phyloP scores from a whole-genome alignment of 2,113 vertebrate genomes.

The Charadrius vociferus region DNA sequence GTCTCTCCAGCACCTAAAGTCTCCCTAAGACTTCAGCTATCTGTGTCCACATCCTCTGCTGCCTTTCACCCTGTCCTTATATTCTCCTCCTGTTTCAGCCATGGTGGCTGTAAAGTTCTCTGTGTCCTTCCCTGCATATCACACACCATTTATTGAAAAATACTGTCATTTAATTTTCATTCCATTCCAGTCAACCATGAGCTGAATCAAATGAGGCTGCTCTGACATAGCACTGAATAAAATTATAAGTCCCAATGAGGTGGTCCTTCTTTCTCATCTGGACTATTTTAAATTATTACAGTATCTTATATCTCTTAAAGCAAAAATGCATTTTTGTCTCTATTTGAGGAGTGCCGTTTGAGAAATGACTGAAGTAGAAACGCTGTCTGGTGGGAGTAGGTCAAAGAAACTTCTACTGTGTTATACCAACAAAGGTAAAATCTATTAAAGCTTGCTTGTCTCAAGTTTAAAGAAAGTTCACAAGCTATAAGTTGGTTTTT shows the following conservation, averaged over 20 bases:
- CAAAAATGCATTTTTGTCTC: neutral
- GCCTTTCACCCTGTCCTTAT: neutral
- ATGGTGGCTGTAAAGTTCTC: neutral
- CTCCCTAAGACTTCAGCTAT: neutral
- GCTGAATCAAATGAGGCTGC: neutral
- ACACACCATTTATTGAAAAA: neutral
- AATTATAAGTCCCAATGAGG: neutral
- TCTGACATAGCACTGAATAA: neutral
- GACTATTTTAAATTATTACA: neutral
- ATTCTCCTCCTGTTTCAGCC: neutral
- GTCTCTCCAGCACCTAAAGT: neutral
- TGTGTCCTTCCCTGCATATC: neutral
- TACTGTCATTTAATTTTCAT: neutral
- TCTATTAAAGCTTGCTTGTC: slow-evolving; percentile 46
- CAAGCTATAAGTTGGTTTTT: slow-evolving; percentile 41
- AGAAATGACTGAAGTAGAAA: neutral
- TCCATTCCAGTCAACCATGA: neutral
- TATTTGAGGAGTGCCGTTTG: neutral
- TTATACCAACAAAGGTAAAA: slow-evolving; percentile 40
- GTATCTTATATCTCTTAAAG: neutral
- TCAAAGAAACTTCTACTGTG: slow-evolving; percentile 28
- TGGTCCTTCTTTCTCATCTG: neutral
- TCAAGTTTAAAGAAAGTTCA: slow-evolving; percentile 51
- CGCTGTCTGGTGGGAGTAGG: slow-evolving; percentile 29
- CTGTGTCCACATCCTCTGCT: neutral